Evolutionary conservation across 2,797 vertebrate species (phyloP).

Genomic region (Ctenosaura bakeri): DNA sequence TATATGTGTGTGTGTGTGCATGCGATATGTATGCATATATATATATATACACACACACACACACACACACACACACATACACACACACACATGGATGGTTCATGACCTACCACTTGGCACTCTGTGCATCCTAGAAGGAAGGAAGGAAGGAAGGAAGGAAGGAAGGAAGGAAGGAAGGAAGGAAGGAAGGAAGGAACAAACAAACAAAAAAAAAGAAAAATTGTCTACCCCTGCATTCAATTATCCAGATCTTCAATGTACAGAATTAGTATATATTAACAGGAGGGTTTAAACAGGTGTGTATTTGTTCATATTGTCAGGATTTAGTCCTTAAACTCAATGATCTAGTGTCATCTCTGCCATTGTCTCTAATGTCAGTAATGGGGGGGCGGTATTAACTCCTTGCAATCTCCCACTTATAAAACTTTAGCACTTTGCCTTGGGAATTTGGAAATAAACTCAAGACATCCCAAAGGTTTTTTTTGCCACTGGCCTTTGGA

Average conservation of each 20-base stretch:
- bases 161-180: too few relatives aligned
- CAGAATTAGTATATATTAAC: background rate
- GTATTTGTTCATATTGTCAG: background rate
- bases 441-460: background rate
- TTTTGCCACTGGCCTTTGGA: conserved; percentile 2
- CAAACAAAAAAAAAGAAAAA: too few relatives aligned
- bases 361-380: background rate
- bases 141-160: too few relatives aligned
- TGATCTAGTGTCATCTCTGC: too few relatives aligned
- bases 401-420: background rate
- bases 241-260: background rate
- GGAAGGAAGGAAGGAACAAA: too few relatives aligned
- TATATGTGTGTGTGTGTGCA: too few relatives aligned
- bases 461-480: conserved; percentile 13
- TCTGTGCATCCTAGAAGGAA: too few relatives aligned
- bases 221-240: background rate
- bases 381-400: background rate
- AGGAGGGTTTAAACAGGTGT: background rate
- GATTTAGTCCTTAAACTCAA: background rate
- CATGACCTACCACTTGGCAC: too few relatives aligned
- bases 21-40: too few relatives aligned
- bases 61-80: too few relatives aligned
- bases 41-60: too few relatives aligned
- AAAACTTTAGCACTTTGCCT: conserved; percentile 1
- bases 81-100: too few relatives aligned